Percentiles rank a stretch among this genome's conserved stretches.
Conservation (phyloP, 2,888 invertebrate species). For the Adela reaumurella region DNA sequence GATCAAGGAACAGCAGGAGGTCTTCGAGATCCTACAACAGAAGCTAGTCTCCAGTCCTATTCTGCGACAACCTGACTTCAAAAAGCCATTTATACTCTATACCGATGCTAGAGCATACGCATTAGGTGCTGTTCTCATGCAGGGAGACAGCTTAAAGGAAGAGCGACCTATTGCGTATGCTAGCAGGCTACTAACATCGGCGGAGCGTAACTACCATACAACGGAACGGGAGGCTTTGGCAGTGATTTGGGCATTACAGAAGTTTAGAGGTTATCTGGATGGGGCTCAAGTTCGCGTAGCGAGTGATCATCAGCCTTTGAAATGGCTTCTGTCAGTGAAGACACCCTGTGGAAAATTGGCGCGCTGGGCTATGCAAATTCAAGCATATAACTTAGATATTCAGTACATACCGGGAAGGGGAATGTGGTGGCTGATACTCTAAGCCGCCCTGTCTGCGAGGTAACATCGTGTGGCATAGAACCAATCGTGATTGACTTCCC, state of each 20-base stretch:
- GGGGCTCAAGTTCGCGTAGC: conserved; percentile 20
- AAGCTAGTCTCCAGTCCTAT: conserved; percentile 10
- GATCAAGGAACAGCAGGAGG: conserved; percentile 4
- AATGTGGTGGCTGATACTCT: too few relatives aligned
- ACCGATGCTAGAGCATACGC: conserved; percentile 13
- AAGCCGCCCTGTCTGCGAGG: too few relatives aligned
- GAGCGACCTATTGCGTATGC: conserved; percentile 15
- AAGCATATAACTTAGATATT: too few relatives aligned
- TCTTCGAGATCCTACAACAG: conserved; percentile 10
- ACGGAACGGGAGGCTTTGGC: conserved; percentile 26
- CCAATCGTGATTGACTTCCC: too few relatives aligned
- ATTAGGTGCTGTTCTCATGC: too few relatives aligned
- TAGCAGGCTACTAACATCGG: conserved; percentile 14
- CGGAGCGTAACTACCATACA: conserved; percentile 23
- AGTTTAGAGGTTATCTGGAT: conserved; percentile 22
- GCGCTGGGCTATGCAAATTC: too few relatives aligned
- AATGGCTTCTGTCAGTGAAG: too few relatives aligned
- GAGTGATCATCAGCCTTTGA: conserved; percentile 28
- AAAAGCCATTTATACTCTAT: conserved; percentile 9
- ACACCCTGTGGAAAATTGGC: too few relatives aligned
- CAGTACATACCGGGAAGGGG: too few relatives aligned
- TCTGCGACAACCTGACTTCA: conserved; percentile 9
- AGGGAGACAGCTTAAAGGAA: too few relatives aligned
- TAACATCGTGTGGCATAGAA: too few relatives aligned
- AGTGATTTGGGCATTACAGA: conserved; percentile 3